Conservation (phyloP, 2,113 vertebrate species). For the Delphinapterus leucas region DNA sequence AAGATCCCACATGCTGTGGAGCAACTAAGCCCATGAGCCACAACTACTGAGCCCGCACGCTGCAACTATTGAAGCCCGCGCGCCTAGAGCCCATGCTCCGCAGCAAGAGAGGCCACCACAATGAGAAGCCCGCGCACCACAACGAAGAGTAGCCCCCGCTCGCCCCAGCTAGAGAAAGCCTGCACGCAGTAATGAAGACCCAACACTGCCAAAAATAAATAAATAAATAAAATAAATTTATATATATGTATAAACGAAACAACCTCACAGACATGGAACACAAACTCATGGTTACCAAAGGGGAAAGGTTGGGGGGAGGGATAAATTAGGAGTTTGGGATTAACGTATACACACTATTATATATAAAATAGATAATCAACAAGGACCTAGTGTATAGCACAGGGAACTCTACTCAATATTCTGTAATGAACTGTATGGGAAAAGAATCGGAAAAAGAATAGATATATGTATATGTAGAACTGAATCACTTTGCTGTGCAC, state of each 20-base stretch:
- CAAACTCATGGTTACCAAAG: background rate
- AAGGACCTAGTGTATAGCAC: background rate
- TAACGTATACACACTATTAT: background rate
- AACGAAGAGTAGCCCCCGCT: no score
- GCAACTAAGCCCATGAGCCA: no score
- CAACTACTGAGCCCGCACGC: no score
- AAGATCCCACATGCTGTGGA: no score
- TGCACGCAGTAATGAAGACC: no score
- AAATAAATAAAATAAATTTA: no score
- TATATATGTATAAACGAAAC: background rate
- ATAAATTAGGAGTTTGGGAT: background rate
- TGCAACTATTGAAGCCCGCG: no score
- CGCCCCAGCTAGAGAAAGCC: no score
- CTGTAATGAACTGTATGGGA: background rate
- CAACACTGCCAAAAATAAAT: no score
- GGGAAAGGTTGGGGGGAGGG: background rate
- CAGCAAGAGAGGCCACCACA: no score
- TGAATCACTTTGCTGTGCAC: background rate
- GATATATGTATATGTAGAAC: background rate
- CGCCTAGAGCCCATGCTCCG: no score
- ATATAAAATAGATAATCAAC: background rate
- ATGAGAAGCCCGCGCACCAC: accelerated
- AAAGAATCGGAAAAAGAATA: background rate
- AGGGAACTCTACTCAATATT: background rate
- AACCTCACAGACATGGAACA: background rate